phyloP scores from a whole-genome alignment of 2,113 vertebrate genomes.

The Phodopus roborovskii region DNA sequence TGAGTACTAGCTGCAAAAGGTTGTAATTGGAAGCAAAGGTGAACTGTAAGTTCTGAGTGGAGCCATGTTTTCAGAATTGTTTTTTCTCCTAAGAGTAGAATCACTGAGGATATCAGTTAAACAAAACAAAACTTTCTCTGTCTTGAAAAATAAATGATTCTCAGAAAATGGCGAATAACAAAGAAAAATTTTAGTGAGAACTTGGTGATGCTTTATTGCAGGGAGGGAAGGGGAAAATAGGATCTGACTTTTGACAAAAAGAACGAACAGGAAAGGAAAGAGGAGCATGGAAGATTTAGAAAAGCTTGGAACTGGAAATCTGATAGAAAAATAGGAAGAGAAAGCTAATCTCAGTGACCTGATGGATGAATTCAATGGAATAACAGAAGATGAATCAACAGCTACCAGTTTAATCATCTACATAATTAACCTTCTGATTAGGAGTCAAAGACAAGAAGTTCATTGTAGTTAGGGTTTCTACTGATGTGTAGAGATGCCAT shows the following conservation, averaged over 20 bases:
- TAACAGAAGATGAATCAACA: conserved; percentile 59
- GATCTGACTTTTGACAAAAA: not conserved
- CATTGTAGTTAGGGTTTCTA: not conserved
- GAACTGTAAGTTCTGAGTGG: conserved; percentile 19
- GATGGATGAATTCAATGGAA: conserved; percentile 49
- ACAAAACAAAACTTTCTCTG: not conserved
- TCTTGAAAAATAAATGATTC: conserved; percentile 27
- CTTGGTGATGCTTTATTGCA: not conserved
- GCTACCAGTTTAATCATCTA: conserved; percentile 68
- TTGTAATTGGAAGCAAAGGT: conserved; percentile 14
- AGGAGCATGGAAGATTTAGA: not conserved
- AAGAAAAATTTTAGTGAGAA: not conserved
- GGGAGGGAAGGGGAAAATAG: not conserved
- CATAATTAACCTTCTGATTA: conserved; percentile 72
- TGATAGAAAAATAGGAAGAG: not conserved
- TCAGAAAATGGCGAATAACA: conserved; percentile 37
- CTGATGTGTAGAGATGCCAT: not conserved
- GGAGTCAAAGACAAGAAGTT: conserved; percentile 67
- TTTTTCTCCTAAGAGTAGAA: not conserved
- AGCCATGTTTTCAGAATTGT: conserved; percentile 17
- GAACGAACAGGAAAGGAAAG: not conserved
- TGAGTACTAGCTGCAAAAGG: conserved; percentile 50
- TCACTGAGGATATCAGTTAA: not conserved
- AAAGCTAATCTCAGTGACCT: conserved; percentile 54
- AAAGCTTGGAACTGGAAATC: not conserved